Conservation (phyloP, 2,888 invertebrate species). For the Camptogramma bilineatum region DNA sequence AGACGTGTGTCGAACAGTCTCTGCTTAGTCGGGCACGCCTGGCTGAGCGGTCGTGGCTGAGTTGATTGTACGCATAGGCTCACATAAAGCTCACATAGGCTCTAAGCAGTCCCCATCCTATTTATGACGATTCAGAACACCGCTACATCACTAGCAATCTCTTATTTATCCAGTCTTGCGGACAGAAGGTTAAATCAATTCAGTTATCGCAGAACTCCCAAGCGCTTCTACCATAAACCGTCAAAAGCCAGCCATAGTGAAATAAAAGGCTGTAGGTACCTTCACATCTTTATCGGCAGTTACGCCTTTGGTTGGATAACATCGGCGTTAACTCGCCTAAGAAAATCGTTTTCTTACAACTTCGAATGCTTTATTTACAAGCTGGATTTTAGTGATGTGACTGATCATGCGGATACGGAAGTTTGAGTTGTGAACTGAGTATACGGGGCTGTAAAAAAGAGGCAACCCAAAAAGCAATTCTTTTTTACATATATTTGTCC, state of each 20-base stretch:
- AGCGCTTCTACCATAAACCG: slow-evolving; percentile 7
- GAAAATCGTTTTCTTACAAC: slow-evolving; percentile 55
- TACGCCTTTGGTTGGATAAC: slow-evolving; percentile 54
- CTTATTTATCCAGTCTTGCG: no score
- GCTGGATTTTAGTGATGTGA: slow-evolving; percentile 31
- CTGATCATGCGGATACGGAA: slow-evolving; percentile 1
- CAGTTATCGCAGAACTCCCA: background rate
- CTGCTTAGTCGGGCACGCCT: no score
- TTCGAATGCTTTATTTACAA: slow-evolving; percentile 48
- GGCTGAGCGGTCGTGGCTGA: no score
- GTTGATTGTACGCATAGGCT: no score
- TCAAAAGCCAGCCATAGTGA: slow-evolving; percentile 14
- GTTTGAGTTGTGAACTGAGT: background rate
- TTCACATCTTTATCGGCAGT: slow-evolving; percentile 43
- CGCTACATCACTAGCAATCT: no score
- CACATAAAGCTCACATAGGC: no score
- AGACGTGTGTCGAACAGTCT: no score
- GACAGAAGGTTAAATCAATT: background rate
- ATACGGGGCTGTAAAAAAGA: no score
- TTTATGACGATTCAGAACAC: no score
- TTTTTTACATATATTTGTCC: no score
- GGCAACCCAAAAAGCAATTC: no score
- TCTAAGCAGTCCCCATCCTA: no score
- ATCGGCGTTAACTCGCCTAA: slow-evolving; percentile 55
- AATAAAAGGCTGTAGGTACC: slow-evolving; percentile 16